Percentiles rank a stretch among this genome's conserved stretches.
Conservation (phyloP, 1,140 invertebrate genomes). For the Dendroctonus valens region DNA sequence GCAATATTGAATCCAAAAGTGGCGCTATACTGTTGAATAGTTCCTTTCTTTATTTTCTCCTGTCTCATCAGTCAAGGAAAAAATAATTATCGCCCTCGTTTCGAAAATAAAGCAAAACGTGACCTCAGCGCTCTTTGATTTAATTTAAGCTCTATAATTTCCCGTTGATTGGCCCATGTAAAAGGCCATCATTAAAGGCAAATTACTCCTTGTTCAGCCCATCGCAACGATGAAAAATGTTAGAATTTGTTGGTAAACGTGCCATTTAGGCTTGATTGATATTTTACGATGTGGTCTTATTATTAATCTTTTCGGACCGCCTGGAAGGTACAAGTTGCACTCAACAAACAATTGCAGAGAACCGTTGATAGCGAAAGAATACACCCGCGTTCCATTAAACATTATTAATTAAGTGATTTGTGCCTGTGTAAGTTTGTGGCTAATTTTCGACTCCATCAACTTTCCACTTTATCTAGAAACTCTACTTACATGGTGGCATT, state of each 20-base stretch:
- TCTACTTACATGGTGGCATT: too few relatives aligned
- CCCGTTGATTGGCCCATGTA: slow-evolving; percentile 30
- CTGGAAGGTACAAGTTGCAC: slow-evolving; percentile 1
- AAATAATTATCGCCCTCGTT: slow-evolving; percentile 22
- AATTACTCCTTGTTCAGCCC: slow-evolving; percentile 23
- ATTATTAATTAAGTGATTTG: too few relatives aligned
- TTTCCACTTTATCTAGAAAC: too few relatives aligned
- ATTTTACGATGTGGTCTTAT: slow-evolving; percentile 24
- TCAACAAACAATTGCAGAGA: too few relatives aligned
- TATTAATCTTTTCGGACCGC: slow-evolving; percentile 27
- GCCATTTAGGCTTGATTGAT: slow-evolving; percentile 31
- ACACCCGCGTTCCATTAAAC: too few relatives aligned
- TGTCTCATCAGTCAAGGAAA: background rate
- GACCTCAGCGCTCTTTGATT: slow-evolving; percentile 20
- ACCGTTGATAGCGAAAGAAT: too few relatives aligned
- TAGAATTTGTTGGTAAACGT: slow-evolving; percentile 22
- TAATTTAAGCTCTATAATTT: slow-evolving; percentile 34
- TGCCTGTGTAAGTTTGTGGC: too few relatives aligned
- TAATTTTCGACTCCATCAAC: too few relatives aligned
- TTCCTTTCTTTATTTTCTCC: too few relatives aligned
- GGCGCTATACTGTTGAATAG: too few relatives aligned
- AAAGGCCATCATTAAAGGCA: slow-evolving; percentile 31
- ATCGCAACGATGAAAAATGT: slow-evolving; percentile 19
- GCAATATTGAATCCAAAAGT: too few relatives aligned
- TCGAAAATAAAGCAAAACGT: slow-evolving; percentile 18